A percentile compares a stretch with the other conserved stretches of the same genome.
phyloP scores from a whole-genome alignment of 2,113 vertebrate species.

The Pyxicephalus adspersus region DNA sequence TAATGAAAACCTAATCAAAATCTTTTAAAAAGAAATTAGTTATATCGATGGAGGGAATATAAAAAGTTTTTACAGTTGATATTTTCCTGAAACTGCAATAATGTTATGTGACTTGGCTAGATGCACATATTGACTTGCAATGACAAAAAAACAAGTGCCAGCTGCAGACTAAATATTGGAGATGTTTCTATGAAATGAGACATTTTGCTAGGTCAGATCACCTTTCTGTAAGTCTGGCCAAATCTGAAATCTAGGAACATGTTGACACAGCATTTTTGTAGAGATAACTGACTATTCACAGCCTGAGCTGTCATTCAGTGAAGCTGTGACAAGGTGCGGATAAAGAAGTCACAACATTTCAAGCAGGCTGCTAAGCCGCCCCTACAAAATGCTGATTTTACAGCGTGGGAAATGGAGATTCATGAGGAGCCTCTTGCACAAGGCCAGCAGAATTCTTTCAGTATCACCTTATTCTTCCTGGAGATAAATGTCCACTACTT shows the following conservation, averaged over 20 bases:
- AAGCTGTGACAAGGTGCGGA: conserved; percentile 71
- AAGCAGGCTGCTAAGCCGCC: conserved; percentile 64
- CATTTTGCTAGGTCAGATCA: conserved; percentile 55
- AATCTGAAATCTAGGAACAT: conserved; percentile 68
- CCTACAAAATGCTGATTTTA: conserved; percentile 68
- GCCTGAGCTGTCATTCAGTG: conserved; percentile 67
- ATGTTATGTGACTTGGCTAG: too few species aligned
- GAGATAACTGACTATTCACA: conserved; percentile 70
- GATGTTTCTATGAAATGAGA: conserved; percentile 60
- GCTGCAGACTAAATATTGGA: conserved; percentile 41
- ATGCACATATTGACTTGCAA: too few species aligned
- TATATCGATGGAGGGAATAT: too few species aligned
- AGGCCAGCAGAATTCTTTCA: conserved; percentile 68
- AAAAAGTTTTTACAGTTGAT: too few species aligned
- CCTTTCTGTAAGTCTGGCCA: conserved; percentile 63
- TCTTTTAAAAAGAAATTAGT: too few species aligned
- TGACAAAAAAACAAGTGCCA: neutral
- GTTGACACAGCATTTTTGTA: conserved; percentile 67
- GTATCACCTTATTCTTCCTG: conserved; percentile 63
- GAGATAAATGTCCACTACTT: conserved; percentile 66
- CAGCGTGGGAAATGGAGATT: conserved; percentile 59
- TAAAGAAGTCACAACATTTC: conserved; percentile 64
- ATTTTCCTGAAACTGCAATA: too few species aligned
- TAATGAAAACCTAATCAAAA: too few species aligned
- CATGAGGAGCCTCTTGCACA: conserved; percentile 61